Conservation (phyloP, 1,140 invertebrate species). For the Nomia melanderi region DNA sequence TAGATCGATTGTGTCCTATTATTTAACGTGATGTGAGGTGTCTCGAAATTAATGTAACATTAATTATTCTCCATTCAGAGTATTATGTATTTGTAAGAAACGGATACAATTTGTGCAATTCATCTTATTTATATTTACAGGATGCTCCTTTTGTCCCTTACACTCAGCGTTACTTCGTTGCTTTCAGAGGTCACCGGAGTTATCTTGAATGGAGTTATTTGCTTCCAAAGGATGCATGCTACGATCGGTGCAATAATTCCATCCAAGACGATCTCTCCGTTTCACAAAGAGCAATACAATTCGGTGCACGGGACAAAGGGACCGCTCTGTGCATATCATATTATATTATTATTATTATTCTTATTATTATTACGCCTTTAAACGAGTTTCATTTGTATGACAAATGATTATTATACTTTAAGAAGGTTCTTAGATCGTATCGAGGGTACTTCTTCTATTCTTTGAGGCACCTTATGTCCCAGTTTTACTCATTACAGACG, state of each 20-base stretch:
- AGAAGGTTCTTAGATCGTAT: constrained; percentile 8
- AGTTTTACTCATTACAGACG: constrained; percentile 1
- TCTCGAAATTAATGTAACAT: constrained; percentile 31
- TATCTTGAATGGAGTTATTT: too few species aligned
- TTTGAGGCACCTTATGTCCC: constrained; percentile 41
- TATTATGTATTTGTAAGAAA: constrained; percentile 29
- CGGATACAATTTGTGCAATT: constrained; percentile 36
- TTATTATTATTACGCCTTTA: constrained; percentile 1
- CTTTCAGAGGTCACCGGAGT: too few species aligned
- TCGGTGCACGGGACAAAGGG: too few species aligned
- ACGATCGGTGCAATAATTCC: too few species aligned
- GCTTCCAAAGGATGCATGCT: too few species aligned
- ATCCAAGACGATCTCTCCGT: too few species aligned
- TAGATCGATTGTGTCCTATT: constrained; percentile 10
- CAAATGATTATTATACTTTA: constrained; percentile 17
- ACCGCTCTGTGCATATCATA: too few species aligned
- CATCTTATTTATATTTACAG: constrained; percentile 2
- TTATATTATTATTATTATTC: not conserved
- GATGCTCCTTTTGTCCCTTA: too few species aligned
- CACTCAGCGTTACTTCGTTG: too few species aligned
- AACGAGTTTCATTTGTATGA: constrained; percentile 4
- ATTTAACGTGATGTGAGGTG: constrained; percentile 31
- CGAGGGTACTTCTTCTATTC: not conserved
- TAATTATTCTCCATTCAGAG: constrained; percentile 1
- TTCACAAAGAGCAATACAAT: too few species aligned